A percentile compares a stretch with the other conserved stretches of the same genome.
These are phyloP conservation scores for Lamellibrachia columna DNA, from an alignment of 2,888 invertebrate species.

Conservation along the genomic window DNA sequence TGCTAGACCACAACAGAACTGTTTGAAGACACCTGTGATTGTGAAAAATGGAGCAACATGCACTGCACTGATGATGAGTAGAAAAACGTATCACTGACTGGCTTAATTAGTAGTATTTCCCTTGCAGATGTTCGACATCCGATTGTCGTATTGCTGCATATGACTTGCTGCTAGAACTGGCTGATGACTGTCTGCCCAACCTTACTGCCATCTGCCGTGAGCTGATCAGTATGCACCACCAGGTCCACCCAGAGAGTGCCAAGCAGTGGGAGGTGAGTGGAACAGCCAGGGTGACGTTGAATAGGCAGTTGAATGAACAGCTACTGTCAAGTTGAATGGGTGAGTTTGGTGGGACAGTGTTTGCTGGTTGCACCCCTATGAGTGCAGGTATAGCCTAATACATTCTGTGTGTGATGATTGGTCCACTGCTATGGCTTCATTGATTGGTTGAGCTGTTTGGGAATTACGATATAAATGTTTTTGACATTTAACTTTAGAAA, in stretches of 20 bases:
- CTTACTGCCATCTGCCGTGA: constrained; percentile 60
- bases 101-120: neutral
- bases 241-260: constrained; percentile 62
- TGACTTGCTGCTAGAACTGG: constrained; percentile 65
- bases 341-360: neutral
- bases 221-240: constrained; percentile 66
- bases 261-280: constrained; percentile 67
- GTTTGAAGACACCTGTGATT: too few relatives aligned
- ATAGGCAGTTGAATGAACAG: neutral
- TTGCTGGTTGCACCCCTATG: neutral
- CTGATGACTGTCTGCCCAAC: constrained; percentile 59
- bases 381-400: too few relatives aligned
- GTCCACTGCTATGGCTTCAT: neutral
- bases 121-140: constrained; percentile 59
- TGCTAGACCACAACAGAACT: too few relatives aligned
- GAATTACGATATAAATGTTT: neutral
- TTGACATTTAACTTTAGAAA: neutral
- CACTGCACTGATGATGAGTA: too few relatives aligned
- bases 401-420: neutral
- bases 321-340: neutral
- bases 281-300: neutral
- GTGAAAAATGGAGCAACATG: too few relatives aligned
- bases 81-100: neutral
- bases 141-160: constrained; percentile 66
- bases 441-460: too few relatives aligned